Evolutionary conservation across 2,113 vertebrate genomes (phyloP).

Genomic region (Periophthalmus modestus): DNA sequence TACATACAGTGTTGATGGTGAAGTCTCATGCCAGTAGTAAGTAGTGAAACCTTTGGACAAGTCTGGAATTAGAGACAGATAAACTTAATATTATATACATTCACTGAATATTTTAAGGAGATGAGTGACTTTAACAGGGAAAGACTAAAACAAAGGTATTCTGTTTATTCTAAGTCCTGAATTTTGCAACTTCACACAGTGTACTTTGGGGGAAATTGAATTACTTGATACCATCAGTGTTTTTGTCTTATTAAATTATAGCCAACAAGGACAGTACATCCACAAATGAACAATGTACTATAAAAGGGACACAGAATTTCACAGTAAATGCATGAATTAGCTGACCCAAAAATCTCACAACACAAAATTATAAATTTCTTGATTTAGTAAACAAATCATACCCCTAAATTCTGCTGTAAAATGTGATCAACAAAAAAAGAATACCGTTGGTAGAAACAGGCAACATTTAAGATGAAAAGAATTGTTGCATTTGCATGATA

Average conservation of each 20-base stretch:
- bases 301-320: neutral
- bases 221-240: neutral
- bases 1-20: too few species aligned
- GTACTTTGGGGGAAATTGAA: neutral
- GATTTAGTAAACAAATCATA: neutral
- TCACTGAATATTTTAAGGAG: too few species aligned
- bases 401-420: too few species aligned
- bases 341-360: too few species aligned
- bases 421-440: neutral
- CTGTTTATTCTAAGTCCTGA: neutral
- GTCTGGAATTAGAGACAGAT: too few species aligned
- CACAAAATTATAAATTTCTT: neutral
- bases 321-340: neutral
- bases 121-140: too few species aligned
- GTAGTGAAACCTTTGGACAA: too few species aligned
- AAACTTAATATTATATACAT: too few species aligned
- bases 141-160: too few species aligned
- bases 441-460: neutral
- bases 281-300: neutral
- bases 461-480: neutral
- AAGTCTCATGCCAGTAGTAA: too few species aligned
- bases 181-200: neutral
- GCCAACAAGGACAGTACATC: neutral
- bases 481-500: too few species aligned
- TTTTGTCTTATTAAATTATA: neutral